Evolutionary conservation across 1,140 invertebrate species (phyloP).

Genomic region (Cydia fagiglandana): DNA sequence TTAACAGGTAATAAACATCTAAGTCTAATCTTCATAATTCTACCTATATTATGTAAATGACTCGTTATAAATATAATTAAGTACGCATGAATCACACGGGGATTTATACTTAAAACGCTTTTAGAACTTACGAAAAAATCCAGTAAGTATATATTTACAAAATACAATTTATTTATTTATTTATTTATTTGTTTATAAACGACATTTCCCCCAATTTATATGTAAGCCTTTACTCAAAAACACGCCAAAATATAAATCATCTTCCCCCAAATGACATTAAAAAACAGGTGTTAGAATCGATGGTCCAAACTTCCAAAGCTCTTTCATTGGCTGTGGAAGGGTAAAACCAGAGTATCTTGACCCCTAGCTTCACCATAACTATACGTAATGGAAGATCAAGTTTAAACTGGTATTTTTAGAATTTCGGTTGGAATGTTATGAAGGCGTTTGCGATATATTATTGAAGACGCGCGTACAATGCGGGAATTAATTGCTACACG

Average conservation of each 20-base stretch:
- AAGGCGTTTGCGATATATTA: slow-evolving; percentile 38
- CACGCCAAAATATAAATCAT: background rate
- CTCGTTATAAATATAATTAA: too few relatives aligned
- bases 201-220: slow-evolving; percentile 1
- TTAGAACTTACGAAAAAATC: too few relatives aligned
- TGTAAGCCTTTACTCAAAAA: slow-evolving; percentile 16
- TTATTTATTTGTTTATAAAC: background rate
- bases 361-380: background rate
- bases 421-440: background rate
- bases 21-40: too few relatives aligned
- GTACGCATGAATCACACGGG: too few relatives aligned
- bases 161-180: background rate
- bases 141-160: background rate
- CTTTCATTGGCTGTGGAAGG: background rate
- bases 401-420: background rate
- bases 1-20: too few relatives aligned
- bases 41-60: too few relatives aligned
- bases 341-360: background rate
- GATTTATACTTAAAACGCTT: too few relatives aligned
- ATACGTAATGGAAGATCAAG: background rate
- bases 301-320: background rate
- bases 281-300: slow-evolving; percentile 9
- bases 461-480: slow-evolving; percentile 45
- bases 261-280: slow-evolving; percentile 11
- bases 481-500: slow-evolving; percentile 53